Conservation (phyloP, 2,888 invertebrate species). For the Diachrysia chrysitis region DNA sequence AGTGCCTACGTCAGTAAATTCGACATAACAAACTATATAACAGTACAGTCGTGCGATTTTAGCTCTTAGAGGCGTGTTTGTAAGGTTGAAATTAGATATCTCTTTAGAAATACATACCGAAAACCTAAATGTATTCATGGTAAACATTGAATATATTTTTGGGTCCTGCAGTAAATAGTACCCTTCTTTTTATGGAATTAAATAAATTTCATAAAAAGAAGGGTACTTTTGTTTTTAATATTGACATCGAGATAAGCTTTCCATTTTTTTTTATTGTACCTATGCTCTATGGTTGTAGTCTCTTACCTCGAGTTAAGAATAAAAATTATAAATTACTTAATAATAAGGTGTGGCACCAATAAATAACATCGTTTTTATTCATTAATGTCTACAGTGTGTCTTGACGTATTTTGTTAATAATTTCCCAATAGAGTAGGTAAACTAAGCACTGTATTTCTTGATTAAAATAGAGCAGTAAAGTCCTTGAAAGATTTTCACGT, state of each 20-base stretch:
- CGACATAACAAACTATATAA: conserved; percentile 64
- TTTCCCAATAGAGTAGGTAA: too few relatives aligned
- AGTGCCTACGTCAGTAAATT: conserved; percentile 79
- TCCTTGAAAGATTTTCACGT: too few relatives aligned
- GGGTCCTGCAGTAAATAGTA: conserved; percentile 1
- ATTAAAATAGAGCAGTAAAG: too few relatives aligned
- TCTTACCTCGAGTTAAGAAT: background rate
- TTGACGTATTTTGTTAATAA: too few relatives aligned
- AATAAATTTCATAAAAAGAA: too few relatives aligned
- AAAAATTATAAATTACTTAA: background rate
- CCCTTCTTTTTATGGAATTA: background rate
- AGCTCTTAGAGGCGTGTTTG: conserved; percentile 36
- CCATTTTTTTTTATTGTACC: background rate
- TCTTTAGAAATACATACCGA: conserved; percentile 21
- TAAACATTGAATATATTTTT: conserved; percentile 39
- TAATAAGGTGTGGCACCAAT: background rate
- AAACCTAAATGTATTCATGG: conserved; percentile 29
- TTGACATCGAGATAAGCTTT: background rate
- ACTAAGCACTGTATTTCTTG: too few relatives aligned
- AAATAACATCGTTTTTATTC: background rate
- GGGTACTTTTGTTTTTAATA: too few relatives aligned
- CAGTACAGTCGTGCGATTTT: conserved; percentile 45
- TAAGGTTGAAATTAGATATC: conserved; percentile 28
- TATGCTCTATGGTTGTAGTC: background rate
- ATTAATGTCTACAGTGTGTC: too few relatives aligned